These are phyloP conservation scores for Troides aeacus DNA, from an alignment of 2,888 invertebrate genomes.

Conservation along the genomic window DNA sequence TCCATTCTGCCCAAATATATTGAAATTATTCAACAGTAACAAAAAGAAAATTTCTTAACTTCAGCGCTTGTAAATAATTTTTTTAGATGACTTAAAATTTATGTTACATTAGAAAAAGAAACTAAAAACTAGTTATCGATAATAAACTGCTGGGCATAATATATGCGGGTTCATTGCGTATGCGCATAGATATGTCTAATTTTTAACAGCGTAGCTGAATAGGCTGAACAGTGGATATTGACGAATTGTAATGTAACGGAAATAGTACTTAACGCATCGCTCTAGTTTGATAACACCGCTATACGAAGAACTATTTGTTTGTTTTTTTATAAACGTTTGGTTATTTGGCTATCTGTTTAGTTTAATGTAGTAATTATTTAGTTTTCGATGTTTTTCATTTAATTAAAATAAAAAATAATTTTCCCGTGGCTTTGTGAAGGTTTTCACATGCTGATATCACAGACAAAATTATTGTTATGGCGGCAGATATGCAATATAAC, in stretches of 20 bases:
- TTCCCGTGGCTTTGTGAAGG: no score
- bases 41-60: no score
- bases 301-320: neutral
- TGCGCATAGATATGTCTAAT: conserved; percentile 71
- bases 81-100: conserved; percentile 7
- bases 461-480: no score
- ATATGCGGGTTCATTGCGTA: conserved; percentile 72
- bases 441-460: no score
- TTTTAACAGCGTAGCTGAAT: conserved; percentile 70
- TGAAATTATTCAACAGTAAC: neutral
- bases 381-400: no score
- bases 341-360: no score
- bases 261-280: conserved; percentile 58
- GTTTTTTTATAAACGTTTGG: neutral
- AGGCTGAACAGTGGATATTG: conserved; percentile 61
- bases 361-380: no score
- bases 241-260: conserved; percentile 58
- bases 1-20: neutral
- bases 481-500: no score
- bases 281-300: conserved; percentile 29
- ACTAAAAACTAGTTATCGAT: conserved; percentile 33
- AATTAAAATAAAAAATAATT: no score
- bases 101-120: conserved; percentile 9
- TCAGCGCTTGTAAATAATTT: neutral
- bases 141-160: conserved; percentile 34